A percentile compares a stretch with the other conserved stretches of the same genome.
Conservation (phyloP, 1,140 invertebrate genomes). For the Thaumetopoea pityocampa region DNA sequence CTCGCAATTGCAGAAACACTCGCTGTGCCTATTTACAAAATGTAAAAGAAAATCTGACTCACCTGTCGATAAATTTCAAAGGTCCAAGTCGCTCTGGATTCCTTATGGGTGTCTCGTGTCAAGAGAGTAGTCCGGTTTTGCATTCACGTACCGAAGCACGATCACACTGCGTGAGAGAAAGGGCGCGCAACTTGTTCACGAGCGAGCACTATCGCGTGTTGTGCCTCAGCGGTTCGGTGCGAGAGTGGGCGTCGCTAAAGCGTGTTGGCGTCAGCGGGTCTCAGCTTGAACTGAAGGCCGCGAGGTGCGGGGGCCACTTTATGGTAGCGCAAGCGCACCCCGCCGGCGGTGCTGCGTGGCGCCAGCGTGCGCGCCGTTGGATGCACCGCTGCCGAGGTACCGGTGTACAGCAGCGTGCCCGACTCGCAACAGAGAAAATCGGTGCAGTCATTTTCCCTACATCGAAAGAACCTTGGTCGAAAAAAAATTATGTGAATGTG, state of each 20-base stretch:
- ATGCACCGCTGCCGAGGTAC: neutral
- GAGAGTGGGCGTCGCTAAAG: constrained; percentile 49
- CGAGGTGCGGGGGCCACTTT: constrained; percentile 63
- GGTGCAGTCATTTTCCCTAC: too few species aligned
- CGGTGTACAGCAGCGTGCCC: neutral
- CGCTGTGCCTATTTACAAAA: constrained; percentile 33
- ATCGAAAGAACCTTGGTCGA: too few species aligned
- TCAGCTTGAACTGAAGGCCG: constrained; percentile 62
- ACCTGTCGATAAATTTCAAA: constrained; percentile 50
- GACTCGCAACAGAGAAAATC: neutral
- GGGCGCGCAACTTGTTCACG: constrained; percentile 54
- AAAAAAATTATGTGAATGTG: too few species aligned
- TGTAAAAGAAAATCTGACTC: constrained; percentile 33
- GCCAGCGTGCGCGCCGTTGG: constrained; percentile 14
- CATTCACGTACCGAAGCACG: constrained; percentile 67
- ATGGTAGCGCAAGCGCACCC: constrained; percentile 50
- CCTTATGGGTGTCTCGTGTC: constrained; percentile 42
- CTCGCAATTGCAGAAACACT: constrained; percentile 49
- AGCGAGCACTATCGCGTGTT: constrained; percentile 55
- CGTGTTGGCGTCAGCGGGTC: constrained; percentile 54
- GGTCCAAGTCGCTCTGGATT: constrained; percentile 42
- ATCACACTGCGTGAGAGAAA: constrained; percentile 70
- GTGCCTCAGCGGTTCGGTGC: constrained; percentile 40
- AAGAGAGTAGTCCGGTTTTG: constrained; percentile 64
- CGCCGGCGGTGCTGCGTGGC: constrained; percentile 24